phyloP scores from a whole-genome alignment of 2,888 invertebrate species.

The Andricus curvator region DNA sequence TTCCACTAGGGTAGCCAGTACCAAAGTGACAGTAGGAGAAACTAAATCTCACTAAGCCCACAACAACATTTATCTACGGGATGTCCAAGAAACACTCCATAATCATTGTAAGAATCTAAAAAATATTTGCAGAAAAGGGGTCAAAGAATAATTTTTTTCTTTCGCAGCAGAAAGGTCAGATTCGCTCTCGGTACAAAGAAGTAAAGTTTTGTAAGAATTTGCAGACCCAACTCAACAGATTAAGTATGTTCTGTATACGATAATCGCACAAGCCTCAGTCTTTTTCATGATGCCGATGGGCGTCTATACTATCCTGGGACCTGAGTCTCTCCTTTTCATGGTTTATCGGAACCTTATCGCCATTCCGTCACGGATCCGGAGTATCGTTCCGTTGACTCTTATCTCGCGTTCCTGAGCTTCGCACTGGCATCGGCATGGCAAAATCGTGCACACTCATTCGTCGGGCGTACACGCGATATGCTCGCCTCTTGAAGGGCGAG shows the following conservation, averaged over 20 bases:
- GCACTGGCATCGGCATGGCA: neutral
- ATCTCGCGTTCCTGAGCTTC: conserved; percentile 20
- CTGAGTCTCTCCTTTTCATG: neutral
- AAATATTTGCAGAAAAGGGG: too few relatives aligned
- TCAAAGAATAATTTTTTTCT: too few relatives aligned
- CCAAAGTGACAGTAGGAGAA: too few relatives aligned
- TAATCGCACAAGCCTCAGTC: neutral
- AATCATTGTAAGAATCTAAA: too few relatives aligned
- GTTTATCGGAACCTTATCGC: neutral
- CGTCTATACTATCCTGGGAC: neutral
- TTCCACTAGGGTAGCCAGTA: too few relatives aligned
- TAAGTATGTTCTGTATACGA: neutral
- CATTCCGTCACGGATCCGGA: conserved; percentile 6
- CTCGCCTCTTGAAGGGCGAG: neutral
- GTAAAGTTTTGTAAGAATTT: too few relatives aligned
- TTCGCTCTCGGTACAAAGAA: too few relatives aligned
- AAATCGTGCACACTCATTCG: neutral
- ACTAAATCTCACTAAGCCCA: too few relatives aligned
- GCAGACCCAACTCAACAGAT: too few relatives aligned
- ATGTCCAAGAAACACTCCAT: too few relatives aligned
- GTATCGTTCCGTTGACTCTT: neutral
- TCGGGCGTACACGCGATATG: neutral
- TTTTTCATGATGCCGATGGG: neutral
- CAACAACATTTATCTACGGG: too few relatives aligned
- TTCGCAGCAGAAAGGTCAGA: too few relatives aligned